A percentile compares a stretch with the other conserved stretches of the same genome.
Conservation (phyloP, 2,888 invertebrate genomes). For the Rhagonycha lutea region DNA sequence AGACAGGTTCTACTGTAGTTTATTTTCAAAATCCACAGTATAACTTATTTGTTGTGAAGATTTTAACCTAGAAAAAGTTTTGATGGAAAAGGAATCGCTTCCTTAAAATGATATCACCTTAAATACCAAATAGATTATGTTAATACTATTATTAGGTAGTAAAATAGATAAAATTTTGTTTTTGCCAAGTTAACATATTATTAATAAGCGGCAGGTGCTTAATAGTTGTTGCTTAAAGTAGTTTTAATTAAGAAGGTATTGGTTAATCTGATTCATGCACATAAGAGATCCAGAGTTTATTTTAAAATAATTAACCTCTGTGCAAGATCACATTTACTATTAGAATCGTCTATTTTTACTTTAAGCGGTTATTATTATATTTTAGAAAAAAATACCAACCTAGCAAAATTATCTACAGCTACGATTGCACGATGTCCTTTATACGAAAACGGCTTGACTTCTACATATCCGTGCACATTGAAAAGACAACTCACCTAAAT, state of each 20-base stretch:
- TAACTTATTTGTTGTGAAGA: too few relatives aligned
- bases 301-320: constrained; percentile 29
- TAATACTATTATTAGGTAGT: constrained; percentile 25
- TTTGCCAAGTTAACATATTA: constrained; percentile 28
- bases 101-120: not conserved
- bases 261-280: constrained; percentile 8
- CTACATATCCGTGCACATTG: constrained; percentile 65
- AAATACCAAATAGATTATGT: constrained; percentile 26
- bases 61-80: too few relatives aligned
- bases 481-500: constrained; percentile 62
- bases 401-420: constrained; percentile 63
- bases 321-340: constrained; percentile 12
- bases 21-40: too few relatives aligned
- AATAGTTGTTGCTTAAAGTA: constrained; percentile 25
- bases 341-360: constrained; percentile 15
- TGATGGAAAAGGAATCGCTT: not conserved
- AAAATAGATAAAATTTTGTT: constrained; percentile 25
- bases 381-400: constrained; percentile 55
- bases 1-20: too few relatives aligned
- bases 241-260: constrained; percentile 26
- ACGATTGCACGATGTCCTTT: constrained; percentile 60
- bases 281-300: constrained; percentile 21
- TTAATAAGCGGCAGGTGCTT: constrained; percentile 30
- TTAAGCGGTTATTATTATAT: constrained; percentile 11
- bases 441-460: constrained; percentile 62